Evolutionary conservation across 2,113 vertebrate species (phyloP).

Genomic region (Cyphomyrus plagiostoma): DNA sequence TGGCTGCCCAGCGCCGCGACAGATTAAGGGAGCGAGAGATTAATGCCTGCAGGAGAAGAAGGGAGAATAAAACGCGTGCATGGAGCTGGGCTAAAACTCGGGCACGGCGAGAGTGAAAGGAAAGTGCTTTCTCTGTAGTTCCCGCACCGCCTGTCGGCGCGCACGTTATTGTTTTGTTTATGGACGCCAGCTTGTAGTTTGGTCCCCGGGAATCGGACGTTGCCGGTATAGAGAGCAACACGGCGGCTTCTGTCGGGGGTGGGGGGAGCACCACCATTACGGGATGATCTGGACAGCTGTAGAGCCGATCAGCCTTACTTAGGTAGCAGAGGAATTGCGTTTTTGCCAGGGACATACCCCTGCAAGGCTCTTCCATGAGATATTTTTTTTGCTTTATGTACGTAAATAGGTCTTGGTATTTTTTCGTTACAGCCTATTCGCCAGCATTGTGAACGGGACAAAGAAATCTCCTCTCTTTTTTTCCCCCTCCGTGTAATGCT

Average conservation of each 20-base stretch:
- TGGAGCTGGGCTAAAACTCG: constrained; percentile 8
- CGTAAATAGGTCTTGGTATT: constrained; percentile 13
- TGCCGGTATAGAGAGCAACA: neutral
- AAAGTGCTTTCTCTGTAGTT: constrained; percentile 13
- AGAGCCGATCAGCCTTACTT: constrained; percentile 20
- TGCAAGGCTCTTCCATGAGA: neutral
- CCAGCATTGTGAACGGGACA: constrained; percentile 37
- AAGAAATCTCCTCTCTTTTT: constrained; percentile 19
- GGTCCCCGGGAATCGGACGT: neutral
- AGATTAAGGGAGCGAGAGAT: neutral
- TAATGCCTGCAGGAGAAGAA: neutral
- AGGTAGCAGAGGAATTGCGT: constrained; percentile 30
- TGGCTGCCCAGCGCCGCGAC: neutral
- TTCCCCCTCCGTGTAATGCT: constrained; percentile 3
- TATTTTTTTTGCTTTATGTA: constrained; percentile 30
- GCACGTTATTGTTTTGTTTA: constrained; percentile 18
- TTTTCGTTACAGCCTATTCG: neutral
- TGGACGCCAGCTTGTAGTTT: neutral
- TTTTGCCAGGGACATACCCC: constrained; percentile 9
- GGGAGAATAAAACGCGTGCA: constrained; percentile 8
- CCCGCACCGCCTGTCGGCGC: neutral
- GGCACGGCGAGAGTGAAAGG: constrained; percentile 2
- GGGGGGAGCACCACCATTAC: constrained; percentile 25
- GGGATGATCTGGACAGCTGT: constrained; percentile 37
- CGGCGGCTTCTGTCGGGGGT: neutral